Conservation (phyloP, 2,113 vertebrate species). For the Amphilophus citrinellus region DNA sequence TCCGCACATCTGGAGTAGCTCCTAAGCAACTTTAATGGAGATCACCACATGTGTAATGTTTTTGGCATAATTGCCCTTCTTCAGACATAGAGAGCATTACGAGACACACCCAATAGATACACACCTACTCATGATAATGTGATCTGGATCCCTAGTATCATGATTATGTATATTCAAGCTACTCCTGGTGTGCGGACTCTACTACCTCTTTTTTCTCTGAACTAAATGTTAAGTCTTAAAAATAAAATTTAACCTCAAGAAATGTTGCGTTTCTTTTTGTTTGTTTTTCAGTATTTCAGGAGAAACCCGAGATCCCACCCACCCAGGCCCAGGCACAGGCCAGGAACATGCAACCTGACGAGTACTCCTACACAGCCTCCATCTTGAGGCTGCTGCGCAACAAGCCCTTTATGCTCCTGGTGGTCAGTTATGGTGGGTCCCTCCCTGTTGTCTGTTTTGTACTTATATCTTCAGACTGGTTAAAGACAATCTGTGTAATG, state of each 20-base stretch:
- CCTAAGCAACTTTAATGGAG: no score
- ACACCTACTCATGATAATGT: no score
- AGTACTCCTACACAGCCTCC: constrained; percentile 87
- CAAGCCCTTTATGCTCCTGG: constrained; percentile 88
- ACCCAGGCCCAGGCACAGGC: constrained; percentile 88
- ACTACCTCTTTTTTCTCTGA: no score
- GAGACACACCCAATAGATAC: no score
- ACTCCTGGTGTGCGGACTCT: no score
- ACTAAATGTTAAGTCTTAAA: not conserved
- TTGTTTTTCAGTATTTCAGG: constrained; percentile 88
- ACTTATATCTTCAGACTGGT: not conserved
- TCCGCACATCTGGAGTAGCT: no score
- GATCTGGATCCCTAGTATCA: no score
- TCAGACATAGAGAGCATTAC: no score
- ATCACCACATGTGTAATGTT: no score
- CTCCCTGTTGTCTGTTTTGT: not conserved
- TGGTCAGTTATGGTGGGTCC: constrained; percentile 90
- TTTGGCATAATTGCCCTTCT: no score
- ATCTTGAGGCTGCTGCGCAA: constrained; percentile 87
- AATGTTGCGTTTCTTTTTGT: not conserved
- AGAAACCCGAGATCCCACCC: constrained; percentile 88
- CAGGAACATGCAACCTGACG: constrained; percentile 63
- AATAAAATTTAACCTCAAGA: not conserved
- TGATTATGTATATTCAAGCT: no score
- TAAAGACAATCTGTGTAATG: not conserved